These are phyloP conservation scores for Xylocampa areola DNA, from an alignment of 2,888 invertebrate species.

Conservation along the genomic window DNA sequence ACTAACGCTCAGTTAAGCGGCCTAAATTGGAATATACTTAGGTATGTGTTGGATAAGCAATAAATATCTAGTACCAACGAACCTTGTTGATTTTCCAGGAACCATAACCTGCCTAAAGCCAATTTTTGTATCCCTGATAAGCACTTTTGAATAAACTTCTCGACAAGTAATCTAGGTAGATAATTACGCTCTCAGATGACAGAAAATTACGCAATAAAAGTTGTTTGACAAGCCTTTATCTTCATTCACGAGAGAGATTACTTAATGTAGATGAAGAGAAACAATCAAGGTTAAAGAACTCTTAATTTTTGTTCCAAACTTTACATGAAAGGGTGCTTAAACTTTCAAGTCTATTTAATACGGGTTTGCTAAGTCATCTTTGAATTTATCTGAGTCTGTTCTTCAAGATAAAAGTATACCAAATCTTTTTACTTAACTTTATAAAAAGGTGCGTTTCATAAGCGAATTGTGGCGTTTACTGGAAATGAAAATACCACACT, in stretches of 20 bases:
- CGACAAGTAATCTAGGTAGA: neutral
- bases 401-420: constrained; percentile 24
- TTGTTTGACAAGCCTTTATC: constrained; percentile 4
- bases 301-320: constrained; percentile 9
- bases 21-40: no score
- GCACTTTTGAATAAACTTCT: neutral
- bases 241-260: constrained; percentile 1
- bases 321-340: neutral
- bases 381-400: constrained; percentile 12
- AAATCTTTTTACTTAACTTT: constrained; percentile 27
- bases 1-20: no score
- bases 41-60: no score
- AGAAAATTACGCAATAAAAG: no score
- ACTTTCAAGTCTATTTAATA: constrained; percentile 9
- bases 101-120: no score
- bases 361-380: constrained; percentile 19
- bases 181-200: no score
- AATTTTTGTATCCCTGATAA: neutral
- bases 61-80: no score
- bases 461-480: constrained; percentile 28
- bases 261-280: constrained; percentile 7
- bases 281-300: constrained; percentile 10
- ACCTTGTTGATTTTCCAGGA: no score
- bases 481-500: constrained; percentile 49
- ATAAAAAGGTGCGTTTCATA: constrained; percentile 36